Conservation (phyloP, 2,113 vertebrate species). For the Neoarius graeffei region DNA sequence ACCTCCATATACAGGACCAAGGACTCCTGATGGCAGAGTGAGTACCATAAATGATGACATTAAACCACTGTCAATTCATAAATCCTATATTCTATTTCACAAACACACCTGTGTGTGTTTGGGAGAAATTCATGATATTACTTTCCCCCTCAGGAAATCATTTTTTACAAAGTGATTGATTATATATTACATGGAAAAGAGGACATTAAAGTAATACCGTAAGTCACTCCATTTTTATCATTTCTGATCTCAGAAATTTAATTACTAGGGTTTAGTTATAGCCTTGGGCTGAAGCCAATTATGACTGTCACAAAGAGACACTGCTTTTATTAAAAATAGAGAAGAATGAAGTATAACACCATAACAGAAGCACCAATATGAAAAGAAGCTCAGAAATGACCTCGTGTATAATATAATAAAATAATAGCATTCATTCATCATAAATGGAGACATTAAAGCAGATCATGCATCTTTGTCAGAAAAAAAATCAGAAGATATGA, state of each 20-base stretch:
- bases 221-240: constrained; percentile 57
- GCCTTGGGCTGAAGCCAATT: background rate
- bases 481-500: background rate
- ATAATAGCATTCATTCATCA: background rate
- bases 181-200: constrained; percentile 81
- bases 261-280: constrained; percentile 36
- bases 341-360: constrained; percentile 3
- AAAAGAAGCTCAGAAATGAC: background rate
- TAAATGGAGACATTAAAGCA: background rate
- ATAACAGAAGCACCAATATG: background rate
- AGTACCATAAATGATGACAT: constrained; percentile 40
- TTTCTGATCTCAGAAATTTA: constrained; percentile 9
- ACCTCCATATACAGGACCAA: constrained; percentile 76
- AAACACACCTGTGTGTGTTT: background rate
- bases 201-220: constrained; percentile 83
- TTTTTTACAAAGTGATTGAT: constrained; percentile 80
- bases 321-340: background rate
- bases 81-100: background rate
- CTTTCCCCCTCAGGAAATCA: constrained; percentile 68
- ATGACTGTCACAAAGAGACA: constrained; percentile 1
- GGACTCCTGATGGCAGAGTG: constrained; percentile 80
- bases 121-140: constrained; percentile 20
- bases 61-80: background rate
- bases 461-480: background rate
- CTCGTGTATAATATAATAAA: background rate